phyloP scores from a whole-genome alignment of 2,797 vertebrate species.

The Halcyon smyrnensis region DNA sequence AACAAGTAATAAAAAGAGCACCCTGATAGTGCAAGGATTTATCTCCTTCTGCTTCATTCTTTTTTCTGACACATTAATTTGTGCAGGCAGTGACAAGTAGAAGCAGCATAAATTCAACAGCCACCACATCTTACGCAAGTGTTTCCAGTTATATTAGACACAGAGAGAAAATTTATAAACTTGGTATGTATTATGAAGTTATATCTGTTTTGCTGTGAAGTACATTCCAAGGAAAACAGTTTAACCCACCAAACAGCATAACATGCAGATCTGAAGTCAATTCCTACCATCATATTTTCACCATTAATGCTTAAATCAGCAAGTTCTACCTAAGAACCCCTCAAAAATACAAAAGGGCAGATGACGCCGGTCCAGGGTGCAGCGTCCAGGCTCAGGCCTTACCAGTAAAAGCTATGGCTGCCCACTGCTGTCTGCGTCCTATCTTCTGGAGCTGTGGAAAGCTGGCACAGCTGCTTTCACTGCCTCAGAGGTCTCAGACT shows the following conservation, averaged over 20 bases:
- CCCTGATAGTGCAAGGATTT: too few species aligned
- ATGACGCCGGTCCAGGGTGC: accelerated
- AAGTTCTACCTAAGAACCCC: neutral
- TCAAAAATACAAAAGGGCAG: neutral
- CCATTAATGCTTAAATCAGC: neutral
- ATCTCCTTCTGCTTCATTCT: neutral
- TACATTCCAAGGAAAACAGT: neutral
- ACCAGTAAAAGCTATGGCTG: neutral
- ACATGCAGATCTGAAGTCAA: neutral
- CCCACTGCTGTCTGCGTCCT: accelerated
- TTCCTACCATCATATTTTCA: neutral
- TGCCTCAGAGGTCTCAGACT: neutral
- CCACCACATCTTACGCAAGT: neutral
- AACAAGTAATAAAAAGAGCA: neutral
- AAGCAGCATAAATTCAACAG: neutral
- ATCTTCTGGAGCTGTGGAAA: neutral
- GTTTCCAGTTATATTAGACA: neutral
- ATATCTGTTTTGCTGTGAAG: neutral
- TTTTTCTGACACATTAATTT: neutral
- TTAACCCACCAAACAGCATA: neutral
- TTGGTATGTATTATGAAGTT: neutral
- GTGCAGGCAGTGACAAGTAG: neutral
- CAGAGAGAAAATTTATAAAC: neutral
- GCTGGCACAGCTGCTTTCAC: accelerated
- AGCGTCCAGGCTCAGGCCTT: neutral